These are phyloP conservation scores for Zosterops japonicus DNA, from an alignment of 2,113 vertebrate genomes.

Conservation along the genomic window DNA sequence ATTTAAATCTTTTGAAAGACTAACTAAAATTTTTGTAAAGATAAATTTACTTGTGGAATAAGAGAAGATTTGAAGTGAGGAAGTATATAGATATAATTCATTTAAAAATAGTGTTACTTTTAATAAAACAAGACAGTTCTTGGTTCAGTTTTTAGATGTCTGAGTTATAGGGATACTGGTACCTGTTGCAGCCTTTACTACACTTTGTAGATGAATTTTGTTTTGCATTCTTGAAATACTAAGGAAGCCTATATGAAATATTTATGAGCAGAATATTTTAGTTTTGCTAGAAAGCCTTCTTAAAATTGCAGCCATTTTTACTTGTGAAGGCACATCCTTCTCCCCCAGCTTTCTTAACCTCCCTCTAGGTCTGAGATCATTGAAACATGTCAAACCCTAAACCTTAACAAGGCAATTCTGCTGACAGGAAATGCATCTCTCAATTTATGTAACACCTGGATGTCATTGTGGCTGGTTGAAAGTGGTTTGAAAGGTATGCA, in stretches of 20 bases:
- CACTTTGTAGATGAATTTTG: not conserved
- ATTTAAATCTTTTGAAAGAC: not conserved
- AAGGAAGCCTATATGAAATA: not conserved
- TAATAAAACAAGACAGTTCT: not conserved
- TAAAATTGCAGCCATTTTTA: not conserved
- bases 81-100: not conserved
- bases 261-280: not conserved
- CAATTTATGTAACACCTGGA: not conserved
- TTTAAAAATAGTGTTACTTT: not conserved
- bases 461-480: not conserved
- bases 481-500: not conserved
- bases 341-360: not conserved
- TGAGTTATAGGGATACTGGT: not conserved
- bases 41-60: not conserved
- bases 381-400: not conserved
- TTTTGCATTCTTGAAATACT: not conserved
- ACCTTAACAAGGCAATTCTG: not conserved
- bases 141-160: not conserved
- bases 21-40: not conserved
- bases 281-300: not conserved
- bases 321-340: not conserved
- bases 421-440: not conserved
- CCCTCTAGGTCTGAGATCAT: not conserved
- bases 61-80: not conserved
- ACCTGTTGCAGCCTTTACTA: not conserved